Percentiles rank a stretch among this genome's conserved stretches.
These are phyloP conservation scores for Rhadinocentrus ornatus DNA, from an alignment of 2,797 vertebrate species.

Conservation along the genomic window DNA sequence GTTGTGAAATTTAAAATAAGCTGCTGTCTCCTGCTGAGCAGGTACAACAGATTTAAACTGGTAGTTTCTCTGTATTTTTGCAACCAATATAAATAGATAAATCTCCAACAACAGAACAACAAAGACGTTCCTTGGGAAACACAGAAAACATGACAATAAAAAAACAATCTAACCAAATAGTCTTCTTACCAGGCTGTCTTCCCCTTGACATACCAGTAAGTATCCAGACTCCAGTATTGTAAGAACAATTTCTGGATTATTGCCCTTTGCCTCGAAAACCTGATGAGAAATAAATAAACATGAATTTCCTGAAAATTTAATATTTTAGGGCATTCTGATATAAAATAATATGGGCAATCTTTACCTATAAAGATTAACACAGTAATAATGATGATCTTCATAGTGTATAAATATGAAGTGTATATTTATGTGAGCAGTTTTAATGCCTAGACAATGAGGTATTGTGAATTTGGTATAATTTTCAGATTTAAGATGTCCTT, in stretches of 20 bases:
- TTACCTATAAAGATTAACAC: not conserved
- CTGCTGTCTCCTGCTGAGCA: not conserved
- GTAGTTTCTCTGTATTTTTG: not conserved
- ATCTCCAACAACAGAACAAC: not conserved
- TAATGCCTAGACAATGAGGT: not conserved
- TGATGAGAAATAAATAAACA: constrained; percentile 59
- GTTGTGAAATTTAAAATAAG: not conserved
- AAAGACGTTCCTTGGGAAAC: not conserved
- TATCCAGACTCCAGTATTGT: constrained; percentile 89
- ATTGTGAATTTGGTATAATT: not conserved
- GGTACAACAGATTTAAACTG: not conserved
- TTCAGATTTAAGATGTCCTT: constrained; percentile 8
- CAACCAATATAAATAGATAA: not conserved
- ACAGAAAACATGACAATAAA: not conserved
- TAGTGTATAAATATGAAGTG: not conserved
- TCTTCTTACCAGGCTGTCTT: constrained; percentile 88
- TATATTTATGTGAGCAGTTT: not conserved
- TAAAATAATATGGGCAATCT: not conserved
- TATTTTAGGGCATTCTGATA: too few species aligned
- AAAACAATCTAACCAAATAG: not conserved
- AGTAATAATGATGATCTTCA: not conserved
- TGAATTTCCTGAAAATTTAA: too few species aligned
- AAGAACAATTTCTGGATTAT: constrained; percentile 83
- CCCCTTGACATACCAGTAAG: constrained; percentile 89
- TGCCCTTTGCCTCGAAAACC: constrained; percentile 86